Base-by-base conservation (phyloP, 2,888 invertebrate species). In the Heliconius ethilla region DNA sequence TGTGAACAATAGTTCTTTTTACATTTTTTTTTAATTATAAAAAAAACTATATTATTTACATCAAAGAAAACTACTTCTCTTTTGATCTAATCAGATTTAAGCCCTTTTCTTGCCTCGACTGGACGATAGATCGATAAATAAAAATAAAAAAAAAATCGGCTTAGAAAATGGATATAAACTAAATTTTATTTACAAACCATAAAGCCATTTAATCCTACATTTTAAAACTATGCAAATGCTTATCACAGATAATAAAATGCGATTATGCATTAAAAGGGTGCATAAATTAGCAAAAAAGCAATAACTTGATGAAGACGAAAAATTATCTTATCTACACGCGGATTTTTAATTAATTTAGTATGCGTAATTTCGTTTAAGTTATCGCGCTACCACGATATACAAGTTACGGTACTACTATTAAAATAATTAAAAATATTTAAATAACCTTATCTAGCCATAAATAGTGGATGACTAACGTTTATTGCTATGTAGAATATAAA, bases 271-370 rank as follows among this genome's bases (percentile, higher is more conserved):
- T 82, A 86, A 59, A 81, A 85, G 89, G 94, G 94, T 94, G 93
- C 90, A 94, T 94, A 90, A 90, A 92, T 94, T 94, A 92, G 87
- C 87, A 87, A 90, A 90, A 74, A 91, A 89, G 87, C 89, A 91
- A 91, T 91, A 89, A 87, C 87, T 86, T 86, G 86, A 91, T 89
- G 89, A 90, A 90, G 89, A 90, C 84, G 85, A 86, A 86, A 86
- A 85, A 84, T 85, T 87, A 87, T 90, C 88, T 89, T 88, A 90
- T 89, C 89, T 88, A 70, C 70, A 80, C 79, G 81, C 82, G 82
- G 81, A 86, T 87, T 87, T 87, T 87, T 87, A 86, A 88, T 87
- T 86, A 87, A 82, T 86, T 84, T 85, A 82, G 77, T 80, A 80
- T 70, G 70, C 70, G 65, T 74, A 74, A 81, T 80, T 69, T 51